These are phyloP conservation scores for Macrosiphum euphorbiae DNA, from an alignment of 2,888 invertebrate genomes.

Conservation along the genomic window DNA sequence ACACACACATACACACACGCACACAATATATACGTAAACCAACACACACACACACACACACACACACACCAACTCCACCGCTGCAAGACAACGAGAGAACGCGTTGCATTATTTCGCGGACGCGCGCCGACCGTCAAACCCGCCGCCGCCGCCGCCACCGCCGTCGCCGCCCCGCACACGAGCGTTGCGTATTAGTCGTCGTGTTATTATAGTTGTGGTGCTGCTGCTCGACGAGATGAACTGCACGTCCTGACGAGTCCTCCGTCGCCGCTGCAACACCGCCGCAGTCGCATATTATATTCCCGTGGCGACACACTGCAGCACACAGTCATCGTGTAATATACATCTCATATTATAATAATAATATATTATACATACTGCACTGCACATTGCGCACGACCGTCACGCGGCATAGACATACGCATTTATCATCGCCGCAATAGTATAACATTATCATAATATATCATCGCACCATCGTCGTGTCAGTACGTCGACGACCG, in stretches of 20 bases:
- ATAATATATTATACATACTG: neutral
- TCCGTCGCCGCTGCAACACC: neutral
- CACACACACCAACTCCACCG: neutral
- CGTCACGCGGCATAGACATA: neutral
- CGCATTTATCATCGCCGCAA: neutral
- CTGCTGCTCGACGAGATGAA: conserved; percentile 43
- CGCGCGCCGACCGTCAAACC: conserved; percentile 40
- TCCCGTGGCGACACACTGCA: neutral
- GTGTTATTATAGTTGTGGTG: neutral
- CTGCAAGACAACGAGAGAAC: conserved; percentile 32
- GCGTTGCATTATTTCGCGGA: conserved; percentile 53
- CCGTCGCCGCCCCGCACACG: conserved; percentile 2
- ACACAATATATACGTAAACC: neutral
- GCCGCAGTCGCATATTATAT: conserved; percentile 8
- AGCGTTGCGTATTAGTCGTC: neutral
- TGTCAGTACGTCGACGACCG: conserved; percentile 17
- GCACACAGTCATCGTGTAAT: neutral
- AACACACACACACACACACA: neutral
- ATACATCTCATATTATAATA: neutral
- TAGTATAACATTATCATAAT: neutral
- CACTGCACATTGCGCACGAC: neutral
- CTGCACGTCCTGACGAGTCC: conserved; percentile 36
- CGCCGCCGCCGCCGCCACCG: neutral
- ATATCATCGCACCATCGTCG: neutral
- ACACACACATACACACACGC: neutral